Base-by-base conservation (phyloP, 2,888 invertebrate species). In the Noctua pronuba region DNA sequence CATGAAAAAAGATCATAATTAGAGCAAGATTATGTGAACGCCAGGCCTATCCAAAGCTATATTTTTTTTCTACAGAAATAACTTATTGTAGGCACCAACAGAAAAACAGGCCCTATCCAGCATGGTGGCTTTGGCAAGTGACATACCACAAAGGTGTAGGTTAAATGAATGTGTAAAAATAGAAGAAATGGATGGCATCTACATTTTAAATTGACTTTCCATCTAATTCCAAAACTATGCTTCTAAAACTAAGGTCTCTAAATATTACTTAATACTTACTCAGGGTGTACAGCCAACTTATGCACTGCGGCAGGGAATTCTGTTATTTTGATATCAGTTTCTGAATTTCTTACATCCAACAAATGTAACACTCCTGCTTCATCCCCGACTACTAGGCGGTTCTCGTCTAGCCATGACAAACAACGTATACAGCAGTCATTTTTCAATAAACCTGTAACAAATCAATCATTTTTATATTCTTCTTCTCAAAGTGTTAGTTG, bases 231-330 rank as follows among this genome's bases (percentile, higher is more conserved):
- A 18, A 35, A 52, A 73, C 28, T n/a, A n/a, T 28, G 28, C 7
- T 60, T 58, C 18, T 38, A 18, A 18, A 38, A 73, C 28, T 16
- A 16, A 16, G 16, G n/a, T 65, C n/a, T 62, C 11, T 35, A 64
- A 1, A 16, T 38, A 38, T 35, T 31, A 31, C 21, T 31, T 8
- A 44, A 24, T 62, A 93, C 95, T 94, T 92, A 96, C 96, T 91
- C 90, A 71, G 92, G 80, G 70, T 96, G 92, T 44, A 95, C 82
- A 60, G 89, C 88, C 75, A 97, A 83, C 89, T 92, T 93, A 82
- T 97, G 96, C 18, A 97, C 90, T 2, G 97, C 92, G 65, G 95
- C 94, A 21, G 96, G 95, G 76, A 96, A 95, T 79, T 94, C 92
- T 35, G 90, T 85, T 31, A 95, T 73, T 83, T 92, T 93, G 13